Percentiles rank a stretch among this genome's conserved stretches.
These are phyloP conservation scores for Distichodus sexfasciatus DNA, from an alignment of 2,797 vertebrate genomes.

Conservation along the genomic window DNA sequence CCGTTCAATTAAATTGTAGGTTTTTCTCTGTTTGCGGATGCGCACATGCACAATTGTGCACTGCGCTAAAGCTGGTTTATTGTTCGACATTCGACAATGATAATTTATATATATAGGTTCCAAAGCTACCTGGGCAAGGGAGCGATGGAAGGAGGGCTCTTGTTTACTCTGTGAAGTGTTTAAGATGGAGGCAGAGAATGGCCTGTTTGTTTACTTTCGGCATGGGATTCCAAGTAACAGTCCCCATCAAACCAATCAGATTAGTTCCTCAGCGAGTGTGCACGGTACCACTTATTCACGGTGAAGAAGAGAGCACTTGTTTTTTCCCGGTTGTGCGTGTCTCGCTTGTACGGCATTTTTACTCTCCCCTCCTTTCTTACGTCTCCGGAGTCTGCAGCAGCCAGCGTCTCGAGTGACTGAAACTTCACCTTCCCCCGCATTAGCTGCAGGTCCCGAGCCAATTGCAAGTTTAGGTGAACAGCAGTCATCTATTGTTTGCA, in stretches of 20 bases:
- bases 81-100: no score
- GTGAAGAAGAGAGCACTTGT: not conserved
- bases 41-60: no score
- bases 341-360: slow-evolving; percentile 12
- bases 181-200: not conserved
- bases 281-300: not conserved
- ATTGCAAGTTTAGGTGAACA: not conserved
- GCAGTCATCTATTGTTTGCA: slow-evolving; percentile 9
- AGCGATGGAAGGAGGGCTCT: not conserved
- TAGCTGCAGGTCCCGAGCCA: slow-evolving; percentile 17
- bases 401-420: slow-evolving; percentile 12
- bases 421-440: slow-evolving; percentile 29
- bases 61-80: no score
- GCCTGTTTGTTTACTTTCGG: not conserved
- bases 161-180: not conserved
- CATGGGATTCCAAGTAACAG: not conserved
- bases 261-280: not conserved
- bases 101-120: no score
- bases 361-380: not conserved
- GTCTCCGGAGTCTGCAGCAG: not conserved
- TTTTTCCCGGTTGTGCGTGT: not conserved
- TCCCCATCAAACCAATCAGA: slow-evolving; percentile 2
- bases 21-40: no score
- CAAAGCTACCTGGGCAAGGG: not conserved
- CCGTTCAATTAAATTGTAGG: no score